These are phyloP conservation scores for Ricordea florida DNA, from an alignment of 92 coral and sea anemone genomes.

Conservation along the genomic window DNA sequence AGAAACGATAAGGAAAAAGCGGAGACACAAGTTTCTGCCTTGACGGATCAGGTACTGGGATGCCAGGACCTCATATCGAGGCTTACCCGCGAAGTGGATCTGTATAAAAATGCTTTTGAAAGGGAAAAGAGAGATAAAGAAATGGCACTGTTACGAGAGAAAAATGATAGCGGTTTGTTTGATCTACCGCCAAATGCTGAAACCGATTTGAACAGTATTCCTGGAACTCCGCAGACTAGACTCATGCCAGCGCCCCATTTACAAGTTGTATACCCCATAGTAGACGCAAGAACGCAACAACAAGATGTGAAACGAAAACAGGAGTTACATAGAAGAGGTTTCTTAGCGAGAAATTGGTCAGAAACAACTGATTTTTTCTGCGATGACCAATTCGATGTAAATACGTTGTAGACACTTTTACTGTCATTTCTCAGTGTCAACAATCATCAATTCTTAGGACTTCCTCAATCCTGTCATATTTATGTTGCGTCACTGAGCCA, in stretches of 20 bases:
- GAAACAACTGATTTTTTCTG: constrained; percentile 58
- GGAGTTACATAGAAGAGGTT: constrained; percentile 85
- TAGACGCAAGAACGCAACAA: constrained; percentile 42
- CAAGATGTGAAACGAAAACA: constrained; percentile 70
- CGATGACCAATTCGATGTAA: constrained; percentile 56
- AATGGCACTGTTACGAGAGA: no score
- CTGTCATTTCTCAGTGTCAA: constrained; percentile 9
- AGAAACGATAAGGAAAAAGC: constrained; percentile 76
- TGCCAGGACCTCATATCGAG: constrained; percentile 80
- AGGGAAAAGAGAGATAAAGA: constrained; percentile 48
- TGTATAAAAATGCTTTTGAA: constrained; percentile 86
- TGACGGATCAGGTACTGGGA: constrained; percentile 67
- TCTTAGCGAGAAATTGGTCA: constrained; percentile 78
- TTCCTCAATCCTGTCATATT: constrained; percentile 32
- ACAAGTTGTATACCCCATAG: constrained; percentile 83
- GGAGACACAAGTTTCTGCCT: constrained; percentile 68
- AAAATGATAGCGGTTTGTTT: no score
- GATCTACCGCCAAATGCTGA: constrained; percentile 6
- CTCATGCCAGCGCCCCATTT: constrained; percentile 67
- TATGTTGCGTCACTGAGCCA: neutral
- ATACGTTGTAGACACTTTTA: constrained; percentile 1
- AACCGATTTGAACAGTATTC: constrained; percentile 1
- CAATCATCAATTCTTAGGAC: constrained; percentile 29
- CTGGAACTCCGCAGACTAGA: no score
- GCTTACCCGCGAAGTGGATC: constrained; percentile 82